Base-by-base conservation (phyloP, 2,797 vertebrate species). In the Danio tinwini region DNA sequence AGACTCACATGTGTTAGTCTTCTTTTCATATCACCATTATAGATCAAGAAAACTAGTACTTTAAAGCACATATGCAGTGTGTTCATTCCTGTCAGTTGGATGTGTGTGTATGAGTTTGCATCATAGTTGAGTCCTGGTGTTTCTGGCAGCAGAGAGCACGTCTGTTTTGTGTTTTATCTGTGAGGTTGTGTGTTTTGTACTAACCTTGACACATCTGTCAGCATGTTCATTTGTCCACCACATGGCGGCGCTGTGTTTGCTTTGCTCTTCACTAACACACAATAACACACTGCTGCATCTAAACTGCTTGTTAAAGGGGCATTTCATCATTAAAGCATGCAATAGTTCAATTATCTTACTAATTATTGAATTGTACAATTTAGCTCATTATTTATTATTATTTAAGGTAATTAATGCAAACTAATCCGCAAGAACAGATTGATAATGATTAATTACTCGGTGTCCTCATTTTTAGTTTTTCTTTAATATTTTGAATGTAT, bases 261-360 rank as follows among this genome's bases (percentile, higher is more conserved):
- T 67, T 53, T 42, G 45, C 37, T 29, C 4, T 6, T 37, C n/a
- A 11, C 45, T 63, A 63, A 52, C 59, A 74, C 0, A 75, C n/a
- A 13, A 7, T 37, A 16, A 63, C 17, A 5, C 7, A 9, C 12
- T 47, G 8, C 52, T 47, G 21, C 52, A 47, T 56, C 17, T 17
- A n/a, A 39, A 47, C 19, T 45, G 11, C 19, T 29, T 65, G 47
- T 58, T 47, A 67, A 68, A 58, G 74, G 74, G 74, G 74, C 6
- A 56, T 56, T 19, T 72, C 9, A 40, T 47, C 7, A 3, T 29
- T 16, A 37, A 12, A 52, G n/a, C 5, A 37, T 16, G 13, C 21
- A 2, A 45, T 65, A 21, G 65, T 14, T 16, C 6, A 0, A 49
- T 67, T 8, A n/a, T n/a, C 52, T 2, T 50, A 6, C 8, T 21